These are phyloP conservation scores for Rhimphoctona megacephalus DNA, from an alignment of 2,888 invertebrate genomes.

Conservation along the genomic window DNA sequence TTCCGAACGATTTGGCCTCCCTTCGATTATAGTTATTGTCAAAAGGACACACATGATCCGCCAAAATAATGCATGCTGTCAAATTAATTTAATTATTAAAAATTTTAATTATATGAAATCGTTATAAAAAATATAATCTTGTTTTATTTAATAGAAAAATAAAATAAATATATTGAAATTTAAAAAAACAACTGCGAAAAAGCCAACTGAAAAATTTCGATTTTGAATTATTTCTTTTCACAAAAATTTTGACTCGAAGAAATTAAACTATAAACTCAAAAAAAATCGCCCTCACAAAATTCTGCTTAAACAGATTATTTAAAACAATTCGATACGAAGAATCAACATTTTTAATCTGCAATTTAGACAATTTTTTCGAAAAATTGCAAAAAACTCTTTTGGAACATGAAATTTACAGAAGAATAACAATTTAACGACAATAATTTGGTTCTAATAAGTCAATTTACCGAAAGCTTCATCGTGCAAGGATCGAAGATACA, in stretches of 20 bases:
- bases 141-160: too few species aligned
- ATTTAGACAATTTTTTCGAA: not conserved
- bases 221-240: too few species aligned
- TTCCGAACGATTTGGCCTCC: not conserved
- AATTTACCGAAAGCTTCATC: conserved; percentile 38
- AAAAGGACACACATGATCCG: conserved; percentile 39
- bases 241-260: too few species aligned
- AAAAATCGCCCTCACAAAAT: not conserved
- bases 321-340: not conserved
- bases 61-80: conserved; percentile 33
- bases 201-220: too few species aligned
- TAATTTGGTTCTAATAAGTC: not conserved
- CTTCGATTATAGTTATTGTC: conserved; percentile 40
- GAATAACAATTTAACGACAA: not conserved
- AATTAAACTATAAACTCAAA: too few species aligned
- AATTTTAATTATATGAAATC: not conserved
- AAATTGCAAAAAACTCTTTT: too few species aligned
- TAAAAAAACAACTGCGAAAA: not conserved
- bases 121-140: not conserved
- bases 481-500: conserved; percentile 19
- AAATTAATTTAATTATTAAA: not conserved
- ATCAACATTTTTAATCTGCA: not conserved
- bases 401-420: too few species aligned
- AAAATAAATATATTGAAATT: not conserved
- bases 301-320: not conserved